Conservation (phyloP, 2,888 invertebrate species). For the Drosophila greeni region DNA sequence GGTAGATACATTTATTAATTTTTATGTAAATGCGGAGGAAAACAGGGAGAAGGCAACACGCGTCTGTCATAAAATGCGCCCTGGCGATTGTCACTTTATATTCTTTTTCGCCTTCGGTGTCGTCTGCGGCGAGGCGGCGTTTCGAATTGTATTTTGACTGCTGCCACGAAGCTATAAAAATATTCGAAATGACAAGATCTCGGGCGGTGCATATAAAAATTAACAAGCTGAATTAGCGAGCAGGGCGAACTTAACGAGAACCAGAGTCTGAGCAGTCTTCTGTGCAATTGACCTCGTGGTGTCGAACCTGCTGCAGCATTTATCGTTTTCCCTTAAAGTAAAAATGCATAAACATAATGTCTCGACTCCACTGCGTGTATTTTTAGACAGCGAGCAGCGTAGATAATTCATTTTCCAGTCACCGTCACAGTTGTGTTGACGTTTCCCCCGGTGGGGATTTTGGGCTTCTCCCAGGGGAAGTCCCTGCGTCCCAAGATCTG, state of each 20-base stretch:
- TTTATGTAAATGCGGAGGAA: conserved; percentile 50
- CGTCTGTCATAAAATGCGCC: conserved; percentile 58
- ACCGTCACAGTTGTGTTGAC: conserved; percentile 73
- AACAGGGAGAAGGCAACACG: conserved; percentile 45
- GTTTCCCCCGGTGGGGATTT: conserved; percentile 44
- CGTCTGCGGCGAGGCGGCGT: conserved; percentile 35
- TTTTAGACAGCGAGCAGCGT: conserved; percentile 66
- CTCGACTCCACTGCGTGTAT: conserved; percentile 44
- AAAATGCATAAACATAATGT: conserved; percentile 44
- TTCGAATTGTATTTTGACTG: conserved; percentile 58
- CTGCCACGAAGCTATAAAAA: conserved; percentile 55
- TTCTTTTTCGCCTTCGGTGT: conserved; percentile 34
- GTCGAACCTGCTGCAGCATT: conserved; percentile 49
- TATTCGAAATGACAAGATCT: conserved; percentile 57
- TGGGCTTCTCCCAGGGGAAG: conserved; percentile 34
- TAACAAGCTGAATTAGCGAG: conserved; percentile 62
- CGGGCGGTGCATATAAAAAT: conserved; percentile 41
- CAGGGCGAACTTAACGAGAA: conserved; percentile 52
- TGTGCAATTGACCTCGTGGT: conserved; percentile 63
- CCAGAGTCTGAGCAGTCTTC: conserved; percentile 17
- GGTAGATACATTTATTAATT: conserved; percentile 66
- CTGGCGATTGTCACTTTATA: conserved; percentile 52
- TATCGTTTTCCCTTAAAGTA: conserved; percentile 41
- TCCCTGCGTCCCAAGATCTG: conserved; percentile 19
- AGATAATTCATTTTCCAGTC: conserved; percentile 75